Evolutionary conservation across 2,113 vertebrate species (phyloP), one percentile per base, ranked within the genome.

Genomic region (Catharus fuscescens): DNA sequence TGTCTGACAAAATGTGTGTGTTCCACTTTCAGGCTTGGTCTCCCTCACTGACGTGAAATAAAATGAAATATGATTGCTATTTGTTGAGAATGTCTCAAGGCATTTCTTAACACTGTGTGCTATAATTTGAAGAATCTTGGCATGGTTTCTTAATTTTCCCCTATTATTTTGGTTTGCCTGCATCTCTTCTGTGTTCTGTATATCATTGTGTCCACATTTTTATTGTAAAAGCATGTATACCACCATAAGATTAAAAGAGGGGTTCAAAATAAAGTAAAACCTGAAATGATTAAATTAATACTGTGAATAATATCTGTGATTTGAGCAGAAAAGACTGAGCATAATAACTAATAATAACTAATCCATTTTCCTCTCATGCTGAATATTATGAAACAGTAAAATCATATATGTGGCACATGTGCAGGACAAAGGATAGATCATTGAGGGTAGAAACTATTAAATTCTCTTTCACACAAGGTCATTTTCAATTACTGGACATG

Each of bases 41-140:
- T 94, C 62, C 52, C 50, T 87, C 21, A 54, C 53, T 92, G 19
- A 90, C 38, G 5, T 59, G 50, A 90, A 91, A 93, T 64, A 74
- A 80, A 94, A 95, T 86, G 80, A 91, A 94, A 92, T 83, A 94
- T 47, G 69, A 18, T 59, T 85, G 16, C 42, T 88, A 24, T 82
- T 88, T 78, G 16, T 77, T 87, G 74, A 82, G 50, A 76, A 69
- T 2, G 0, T 90, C 66, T 91, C 40, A 93, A 93, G 47, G 71
- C 76, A 83, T 88, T 92, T 88, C 53, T 89, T 94, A 90, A 73
- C 18, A 54, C 47, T 79, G 5, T 72, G n/a, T 42, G 47, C 70
- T 78, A 70, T 70, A 88, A 83, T 93, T 73, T 61, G 60, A 96
- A 79, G n/a, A 80, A 73, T 60, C 10, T 71, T 80, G 25, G 24